Percentiles rank a stretch among this genome's conserved stretches.
Conservation (phyloP, 2,888 invertebrate genomes). For the Macaria notata region DNA sequence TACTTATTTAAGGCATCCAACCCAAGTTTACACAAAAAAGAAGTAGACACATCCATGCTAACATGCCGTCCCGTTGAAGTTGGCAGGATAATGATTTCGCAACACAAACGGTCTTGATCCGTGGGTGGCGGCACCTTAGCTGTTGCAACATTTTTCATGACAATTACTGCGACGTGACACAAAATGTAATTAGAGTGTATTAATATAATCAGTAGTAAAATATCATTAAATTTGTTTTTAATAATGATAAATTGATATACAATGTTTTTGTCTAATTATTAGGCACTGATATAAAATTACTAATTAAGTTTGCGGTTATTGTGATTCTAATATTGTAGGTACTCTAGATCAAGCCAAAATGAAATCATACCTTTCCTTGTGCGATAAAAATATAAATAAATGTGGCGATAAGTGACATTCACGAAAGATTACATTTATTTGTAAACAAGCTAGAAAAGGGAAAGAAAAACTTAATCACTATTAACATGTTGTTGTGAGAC, state of each 20-base stretch:
- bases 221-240: too few species aligned
- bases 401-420: constrained; percentile 7
- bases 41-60: too few species aligned
- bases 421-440: constrained; percentile 1
- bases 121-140: constrained; percentile 45
- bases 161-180: constrained; percentile 56
- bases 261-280: too few species aligned
- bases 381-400: constrained; percentile 19
- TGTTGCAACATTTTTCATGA: constrained; percentile 57
- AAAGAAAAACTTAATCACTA: background rate
- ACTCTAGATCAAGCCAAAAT: background rate
- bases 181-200: constrained; percentile 9
- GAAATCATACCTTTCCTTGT: constrained; percentile 16
- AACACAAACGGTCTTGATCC: constrained; percentile 40
- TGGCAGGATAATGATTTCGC: constrained; percentile 35
- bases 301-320: too few species aligned
- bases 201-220: too few species aligned
- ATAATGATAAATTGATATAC: too few species aligned
- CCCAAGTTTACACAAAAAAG: too few species aligned
- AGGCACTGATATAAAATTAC: too few species aligned
- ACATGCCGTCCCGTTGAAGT: constrained; percentile 6
- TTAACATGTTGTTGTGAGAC: background rate
- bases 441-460: constrained; percentile 3
- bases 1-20: too few species aligned
- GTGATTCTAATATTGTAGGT: too few species aligned